Base-by-base conservation (phyloP, 2,797 vertebrate genomes). In the Acropternis orthonyx region DNA sequence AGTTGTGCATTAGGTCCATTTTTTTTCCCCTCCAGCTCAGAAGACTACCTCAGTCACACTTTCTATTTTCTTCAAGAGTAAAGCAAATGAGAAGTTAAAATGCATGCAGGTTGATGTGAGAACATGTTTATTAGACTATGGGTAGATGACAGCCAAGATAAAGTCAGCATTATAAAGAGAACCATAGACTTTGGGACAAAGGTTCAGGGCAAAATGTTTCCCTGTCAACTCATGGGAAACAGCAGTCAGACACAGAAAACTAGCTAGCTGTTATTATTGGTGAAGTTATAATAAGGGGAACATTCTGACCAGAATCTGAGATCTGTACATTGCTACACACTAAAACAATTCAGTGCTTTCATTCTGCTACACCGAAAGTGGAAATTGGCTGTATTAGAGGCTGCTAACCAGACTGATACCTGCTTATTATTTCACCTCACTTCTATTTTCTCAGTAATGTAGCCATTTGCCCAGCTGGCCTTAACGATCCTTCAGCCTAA, bases 101-200 rank as follows among this genome's bases (percentile, higher is more conserved):
- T 39, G 84, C 52, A 74, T 63, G 51, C 76, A 69, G 39, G 36
- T 5, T 76, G 44, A 89, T 68, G 55, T 74, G 51, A 89, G 73
- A 91, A 89, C 27, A 49, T 7, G 43, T 54, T 96, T 94, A 85
- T 58, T 67, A 93, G 61, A 79, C 88, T 86, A 39, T 39, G 69
- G 54, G 52, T n/a, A 94, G 73, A 58, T 12, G 0, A 82, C 62
- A 89, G 75, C 78, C 93, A 96, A 89, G 94, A 92, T 91, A 85
- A 93, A 96, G 85, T 89, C 85, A 93, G 92, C 54, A 82, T 67
- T 92, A 94, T 83, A 36, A 89, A 92, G 52, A 85, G 80, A 93
- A 96, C 91, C 80, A 87, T 43, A 88, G 86, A 84, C 89, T 94
- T 87, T 16, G 32, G 93, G 89, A 92, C 95, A 95, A 96, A 94